Conservation (phyloP, 23 tunicate species). For the Aplidium turbinatum region DNA sequence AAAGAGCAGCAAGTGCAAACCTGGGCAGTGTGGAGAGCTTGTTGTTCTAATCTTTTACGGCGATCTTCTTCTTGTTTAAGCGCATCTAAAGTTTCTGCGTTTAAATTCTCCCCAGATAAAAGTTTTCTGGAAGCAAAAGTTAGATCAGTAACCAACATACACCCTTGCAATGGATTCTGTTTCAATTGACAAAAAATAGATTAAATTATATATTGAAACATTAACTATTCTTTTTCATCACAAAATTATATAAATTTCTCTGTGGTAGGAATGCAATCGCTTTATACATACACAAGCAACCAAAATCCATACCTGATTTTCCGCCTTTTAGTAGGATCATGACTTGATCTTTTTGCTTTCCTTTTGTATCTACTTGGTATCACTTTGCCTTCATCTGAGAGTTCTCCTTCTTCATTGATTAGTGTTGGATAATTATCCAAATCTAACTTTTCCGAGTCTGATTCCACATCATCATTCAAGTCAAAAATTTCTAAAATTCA, state of each 20-base stretch:
- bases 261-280: too few species aligned
- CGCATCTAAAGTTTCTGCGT: slow-evolving; percentile 68
- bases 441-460: neutral
- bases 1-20: too few species aligned
- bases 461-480: neutral
- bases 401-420: neutral
- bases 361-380: too few species aligned
- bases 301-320: slow-evolving; percentile 81
- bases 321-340: slow-evolving; percentile 62
- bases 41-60: slow-evolving; percentile 52
- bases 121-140: slow-evolving; percentile 50
- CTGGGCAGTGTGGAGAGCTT: too few species aligned
- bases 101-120: slow-evolving; percentile 63
- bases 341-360: slow-evolving; percentile 42
- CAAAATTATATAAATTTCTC: too few species aligned
- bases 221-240: too few species aligned
- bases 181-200: too few species aligned
- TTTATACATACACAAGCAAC: too few species aligned
- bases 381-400: neutral
- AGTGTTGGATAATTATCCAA: neutral
- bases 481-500: too few species aligned
- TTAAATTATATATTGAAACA: too few species aligned
- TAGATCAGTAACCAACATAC: too few species aligned
- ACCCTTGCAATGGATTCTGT: too few species aligned
- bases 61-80: slow-evolving; percentile 72